Conservation (phyloP, 2,888 invertebrate species). For the Drosophila mimica region DNA sequence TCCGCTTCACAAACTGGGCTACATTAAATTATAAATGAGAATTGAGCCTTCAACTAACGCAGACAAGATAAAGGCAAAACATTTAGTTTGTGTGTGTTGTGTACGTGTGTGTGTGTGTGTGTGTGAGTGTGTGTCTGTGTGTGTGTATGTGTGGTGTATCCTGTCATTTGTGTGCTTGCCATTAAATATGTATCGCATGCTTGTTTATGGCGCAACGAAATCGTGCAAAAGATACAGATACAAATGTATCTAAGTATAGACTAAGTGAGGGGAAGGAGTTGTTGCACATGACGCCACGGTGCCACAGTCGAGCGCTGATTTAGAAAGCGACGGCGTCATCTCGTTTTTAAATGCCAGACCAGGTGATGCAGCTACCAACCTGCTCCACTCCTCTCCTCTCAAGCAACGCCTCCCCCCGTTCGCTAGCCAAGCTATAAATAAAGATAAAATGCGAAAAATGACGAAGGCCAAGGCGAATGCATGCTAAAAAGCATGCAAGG, state of each 20-base stretch:
- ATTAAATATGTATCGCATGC: slow-evolving; percentile 54
- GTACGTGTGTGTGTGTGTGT: slow-evolving; percentile 2
- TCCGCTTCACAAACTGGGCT: slow-evolving; percentile 36
- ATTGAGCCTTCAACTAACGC: slow-evolving; percentile 10
- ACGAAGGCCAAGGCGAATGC: slow-evolving; percentile 64
- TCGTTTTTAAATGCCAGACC: slow-evolving; percentile 62
- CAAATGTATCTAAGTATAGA: slow-evolving; percentile 14
- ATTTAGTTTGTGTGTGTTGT: slow-evolving; percentile 12
- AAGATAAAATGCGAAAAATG: slow-evolving; percentile 33
- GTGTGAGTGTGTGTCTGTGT: slow-evolving; percentile 15
- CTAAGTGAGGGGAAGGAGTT: background rate
- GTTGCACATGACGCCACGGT: slow-evolving; percentile 22
- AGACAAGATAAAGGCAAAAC: slow-evolving; percentile 7
- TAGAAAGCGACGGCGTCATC: slow-evolving; percentile 42
- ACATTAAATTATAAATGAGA: slow-evolving; percentile 20
- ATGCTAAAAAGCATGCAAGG: slow-evolving; percentile 32
- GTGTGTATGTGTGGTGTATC: slow-evolving; percentile 20
- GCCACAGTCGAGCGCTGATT: slow-evolving; percentile 34
- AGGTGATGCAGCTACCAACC: slow-evolving; percentile 19
- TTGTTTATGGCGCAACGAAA: slow-evolving; percentile 63
- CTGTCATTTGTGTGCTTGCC: slow-evolving; percentile 21
- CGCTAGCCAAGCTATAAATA: slow-evolving; percentile 52
- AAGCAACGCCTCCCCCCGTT: background rate
- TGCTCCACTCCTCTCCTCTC: background rate
- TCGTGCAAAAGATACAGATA: slow-evolving; percentile 34